Conservation (phyloP, 2,888 invertebrate genomes). For the Colletes collaris region DNA sequence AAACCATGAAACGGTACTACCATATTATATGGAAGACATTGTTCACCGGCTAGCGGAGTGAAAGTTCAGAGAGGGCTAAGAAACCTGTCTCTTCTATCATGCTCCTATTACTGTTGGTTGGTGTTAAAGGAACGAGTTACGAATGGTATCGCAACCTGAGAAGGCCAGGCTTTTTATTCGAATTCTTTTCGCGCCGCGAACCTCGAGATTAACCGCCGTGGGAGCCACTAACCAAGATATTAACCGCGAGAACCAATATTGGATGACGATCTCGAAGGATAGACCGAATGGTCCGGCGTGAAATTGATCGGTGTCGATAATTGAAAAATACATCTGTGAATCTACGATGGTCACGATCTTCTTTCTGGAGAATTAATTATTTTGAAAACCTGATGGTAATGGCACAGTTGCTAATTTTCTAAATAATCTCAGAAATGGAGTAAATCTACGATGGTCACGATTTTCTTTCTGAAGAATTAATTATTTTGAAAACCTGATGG, state of each 20-base stretch:
- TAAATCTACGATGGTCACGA: too few species aligned
- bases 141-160: not conserved
- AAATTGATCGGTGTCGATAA: not conserved
- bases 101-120: slow-evolving; percentile 47
- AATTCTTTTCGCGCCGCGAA: not conserved
- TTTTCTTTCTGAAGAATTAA: too few species aligned
- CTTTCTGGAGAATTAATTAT: too few species aligned
- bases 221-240: too few species aligned
- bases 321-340: not conserved
- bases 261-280: not conserved
- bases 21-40: slow-evolving; percentile 68
- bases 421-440: too few species aligned
- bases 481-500: too few species aligned
- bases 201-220: too few species aligned
- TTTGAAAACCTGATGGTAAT: too few species aligned
- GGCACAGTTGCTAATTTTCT: too few species aligned
- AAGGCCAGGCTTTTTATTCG: not conserved
- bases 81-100: slow-evolving; percentile 51
- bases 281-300: not conserved
- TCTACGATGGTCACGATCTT: not conserved
- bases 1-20: slow-evolving; percentile 63
- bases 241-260: not conserved
- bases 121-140: slow-evolving; percentile 17
- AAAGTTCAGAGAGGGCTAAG: slow-evolving; percentile 58
- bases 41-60: slow-evolving; percentile 67